A percentile compares a stretch with the other conserved stretches of the same genome.
These are phyloP conservation scores for Acanthosoma haemorrhoidale DNA, from an alignment of 2,888 invertebrate species.

Conservation along the genomic window DNA sequence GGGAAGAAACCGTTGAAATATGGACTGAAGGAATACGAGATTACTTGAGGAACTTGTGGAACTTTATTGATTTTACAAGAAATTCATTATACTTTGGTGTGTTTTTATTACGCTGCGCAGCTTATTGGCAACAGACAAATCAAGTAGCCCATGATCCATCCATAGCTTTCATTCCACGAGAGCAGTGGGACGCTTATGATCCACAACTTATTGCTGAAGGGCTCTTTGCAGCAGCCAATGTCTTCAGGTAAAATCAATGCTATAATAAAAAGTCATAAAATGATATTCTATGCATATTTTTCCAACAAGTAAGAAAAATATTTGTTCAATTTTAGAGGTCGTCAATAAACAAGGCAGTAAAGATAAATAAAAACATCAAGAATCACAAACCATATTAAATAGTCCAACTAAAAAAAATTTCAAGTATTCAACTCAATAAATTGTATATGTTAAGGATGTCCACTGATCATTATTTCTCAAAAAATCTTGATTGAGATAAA, in stretches of 20 bases:
- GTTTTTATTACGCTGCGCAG: constrained; percentile 60
- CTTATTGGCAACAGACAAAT: constrained; percentile 66
- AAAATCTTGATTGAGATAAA: too few species aligned
- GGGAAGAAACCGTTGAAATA: constrained; percentile 88
- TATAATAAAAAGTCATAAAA: too few species aligned
- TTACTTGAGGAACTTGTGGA: constrained; percentile 91
- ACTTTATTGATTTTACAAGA: constrained; percentile 89
- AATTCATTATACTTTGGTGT: constrained; percentile 79
- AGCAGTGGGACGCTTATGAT: constrained; percentile 88
- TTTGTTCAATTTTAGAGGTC: too few species aligned
- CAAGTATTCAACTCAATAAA: too few species aligned
- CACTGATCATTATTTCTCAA: too few species aligned
- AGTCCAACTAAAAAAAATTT: too few species aligned
- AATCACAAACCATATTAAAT: too few species aligned
- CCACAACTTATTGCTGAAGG: constrained; percentile 90
- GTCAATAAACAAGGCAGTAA: too few species aligned
- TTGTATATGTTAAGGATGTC: too few species aligned
- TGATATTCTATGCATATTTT: too few species aligned
- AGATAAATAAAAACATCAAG: too few species aligned
- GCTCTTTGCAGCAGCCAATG: constrained; percentile 89
- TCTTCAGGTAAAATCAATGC: constrained; percentile 61
- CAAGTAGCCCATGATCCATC: constrained; percentile 64
- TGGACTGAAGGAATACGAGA: constrained; percentile 79
- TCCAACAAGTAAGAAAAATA: too few species aligned
- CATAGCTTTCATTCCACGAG: constrained; percentile 70